Conservation (phyloP, 2,888 invertebrate genomes). For the Siphlonurus alternatus region DNA sequence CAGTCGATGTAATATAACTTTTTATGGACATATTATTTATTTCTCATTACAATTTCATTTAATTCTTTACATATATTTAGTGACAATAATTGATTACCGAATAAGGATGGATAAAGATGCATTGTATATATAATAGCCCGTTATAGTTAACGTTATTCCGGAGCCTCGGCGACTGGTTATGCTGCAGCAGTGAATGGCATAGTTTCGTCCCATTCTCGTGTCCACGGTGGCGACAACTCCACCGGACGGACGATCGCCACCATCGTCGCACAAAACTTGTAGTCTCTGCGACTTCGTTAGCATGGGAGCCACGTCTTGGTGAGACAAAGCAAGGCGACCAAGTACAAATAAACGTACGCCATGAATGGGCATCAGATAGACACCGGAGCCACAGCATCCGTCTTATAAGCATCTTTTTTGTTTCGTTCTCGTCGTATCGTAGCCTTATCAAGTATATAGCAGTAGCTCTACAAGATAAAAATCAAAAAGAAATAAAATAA, state of each 20-base stretch:
- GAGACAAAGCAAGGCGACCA: conserved; percentile 1
- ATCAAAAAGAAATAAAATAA: too few species aligned
- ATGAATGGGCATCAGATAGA: conserved; percentile 1
- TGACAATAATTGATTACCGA: too few species aligned
- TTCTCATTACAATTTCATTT: too few species aligned
- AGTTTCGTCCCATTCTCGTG: too few species aligned
- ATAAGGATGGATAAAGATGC: neutral
- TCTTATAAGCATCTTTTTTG: neutral
- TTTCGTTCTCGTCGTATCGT: neutral
- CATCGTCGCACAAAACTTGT: too few species aligned
- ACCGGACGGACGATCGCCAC: too few species aligned
- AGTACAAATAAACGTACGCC: neutral
- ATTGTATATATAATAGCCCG: neutral
- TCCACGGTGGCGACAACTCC: too few species aligned
- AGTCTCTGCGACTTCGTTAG: neutral
- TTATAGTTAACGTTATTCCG: neutral
- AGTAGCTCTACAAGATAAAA: neutral
- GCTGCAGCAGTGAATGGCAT: neutral
- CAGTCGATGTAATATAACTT: too few species aligned
- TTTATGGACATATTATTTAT: too few species aligned
- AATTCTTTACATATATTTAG: too few species aligned
- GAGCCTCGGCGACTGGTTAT: neutral
- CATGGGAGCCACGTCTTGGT: neutral
- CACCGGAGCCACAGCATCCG: neutral
- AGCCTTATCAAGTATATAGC: neutral